Conservation (phyloP, 2,113 vertebrate species). For the Heteronetta atricapilla region DNA sequence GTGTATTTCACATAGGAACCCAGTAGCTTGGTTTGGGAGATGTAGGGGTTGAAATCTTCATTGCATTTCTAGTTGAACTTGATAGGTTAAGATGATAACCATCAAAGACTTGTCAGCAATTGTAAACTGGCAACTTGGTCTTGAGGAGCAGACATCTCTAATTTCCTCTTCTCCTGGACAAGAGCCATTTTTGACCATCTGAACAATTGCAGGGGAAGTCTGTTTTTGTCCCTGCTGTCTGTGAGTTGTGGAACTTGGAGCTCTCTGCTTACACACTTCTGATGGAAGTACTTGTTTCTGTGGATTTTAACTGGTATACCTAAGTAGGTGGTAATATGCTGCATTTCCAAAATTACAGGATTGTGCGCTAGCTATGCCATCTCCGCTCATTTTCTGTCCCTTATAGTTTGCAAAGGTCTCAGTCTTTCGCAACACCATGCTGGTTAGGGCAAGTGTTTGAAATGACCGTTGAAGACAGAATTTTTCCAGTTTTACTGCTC, state of each 20-base stretch:
- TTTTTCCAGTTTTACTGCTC: not conserved
- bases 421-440: not conserved
- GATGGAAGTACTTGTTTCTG: not conserved
- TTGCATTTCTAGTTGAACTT: not conserved
- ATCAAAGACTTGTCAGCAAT: not conserved
- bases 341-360: not conserved
- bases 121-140: not conserved
- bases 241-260: not conserved
- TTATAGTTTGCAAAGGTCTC: not conserved
- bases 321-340: not conserved
- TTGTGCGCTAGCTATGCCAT: not conserved
- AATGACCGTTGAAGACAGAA: constrained; percentile 8
- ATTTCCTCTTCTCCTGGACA: not conserved
- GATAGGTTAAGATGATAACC: not conserved
- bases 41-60: not conserved
- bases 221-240: not conserved
- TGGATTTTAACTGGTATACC: not conserved
- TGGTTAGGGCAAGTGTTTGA: not conserved
- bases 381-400: not conserved
- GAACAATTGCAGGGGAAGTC: not conserved
- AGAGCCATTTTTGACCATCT: not conserved
- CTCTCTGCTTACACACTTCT: not conserved
- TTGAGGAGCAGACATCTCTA: not conserved
- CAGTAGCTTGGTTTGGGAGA: not conserved
- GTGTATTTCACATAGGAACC: not conserved